A percentile compares a stretch with the other conserved stretches of the same genome.
Evolutionary conservation across 2,888 invertebrate species (phyloP).

Genomic region (Amiota mariae): DNA sequence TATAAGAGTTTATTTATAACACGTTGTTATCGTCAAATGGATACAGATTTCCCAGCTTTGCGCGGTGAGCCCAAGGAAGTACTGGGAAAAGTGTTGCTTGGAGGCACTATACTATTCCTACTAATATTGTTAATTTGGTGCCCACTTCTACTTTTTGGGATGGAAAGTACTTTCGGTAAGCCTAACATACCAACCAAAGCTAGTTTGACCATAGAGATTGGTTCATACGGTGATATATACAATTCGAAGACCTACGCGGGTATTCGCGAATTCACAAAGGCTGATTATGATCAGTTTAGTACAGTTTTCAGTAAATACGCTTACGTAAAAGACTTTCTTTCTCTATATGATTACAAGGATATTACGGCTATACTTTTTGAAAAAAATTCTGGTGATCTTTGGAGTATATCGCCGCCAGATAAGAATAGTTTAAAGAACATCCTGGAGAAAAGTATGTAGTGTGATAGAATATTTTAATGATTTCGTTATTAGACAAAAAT

Average conservation of each 20-base stretch:
- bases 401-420: conserved; percentile 58
- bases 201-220: conserved; percentile 86
- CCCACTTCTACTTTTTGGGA: conserved; percentile 94
- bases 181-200: conserved; percentile 89
- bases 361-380: conserved; percentile 51
- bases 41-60: conserved; percentile 91
- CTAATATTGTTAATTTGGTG: conserved; percentile 97
- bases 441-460: conserved; percentile 44
- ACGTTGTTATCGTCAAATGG: conserved; percentile 87
- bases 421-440: conserved; percentile 44
- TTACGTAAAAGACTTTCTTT: conserved; percentile 48
- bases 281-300: conserved; percentile 78
- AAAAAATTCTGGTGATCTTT: conserved; percentile 52
- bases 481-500: neutral
- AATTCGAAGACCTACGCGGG: conserved; percentile 89
- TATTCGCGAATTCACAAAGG: conserved; percentile 77
- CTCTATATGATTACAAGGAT: conserved; percentile 50
- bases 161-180: conserved; percentile 91
- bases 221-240: conserved; percentile 92
- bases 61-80: conserved; percentile 87
- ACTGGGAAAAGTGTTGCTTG: conserved; percentile 90
- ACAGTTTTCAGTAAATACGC: conserved; percentile 75
- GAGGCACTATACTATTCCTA: conserved; percentile 87
- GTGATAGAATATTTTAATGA: neutral
- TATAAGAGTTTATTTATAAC: conserved; percentile 89